Conservation (phyloP, 2,888 invertebrate genomes). For the Hydriomena furcata region DNA sequence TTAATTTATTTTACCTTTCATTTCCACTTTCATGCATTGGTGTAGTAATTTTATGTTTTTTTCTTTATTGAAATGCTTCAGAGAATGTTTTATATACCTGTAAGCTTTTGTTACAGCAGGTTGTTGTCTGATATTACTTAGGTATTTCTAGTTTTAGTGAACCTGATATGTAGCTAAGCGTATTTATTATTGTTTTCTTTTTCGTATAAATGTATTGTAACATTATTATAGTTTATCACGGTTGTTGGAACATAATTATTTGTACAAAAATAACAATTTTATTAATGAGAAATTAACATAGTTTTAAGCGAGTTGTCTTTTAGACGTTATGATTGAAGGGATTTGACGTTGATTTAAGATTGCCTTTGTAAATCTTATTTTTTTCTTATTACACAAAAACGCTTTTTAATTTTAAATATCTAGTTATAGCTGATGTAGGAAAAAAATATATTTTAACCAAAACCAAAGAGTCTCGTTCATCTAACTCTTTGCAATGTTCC, state of each 20-base stretch:
- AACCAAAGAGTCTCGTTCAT: constrained; percentile 77
- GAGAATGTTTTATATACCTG: constrained; percentile 48
- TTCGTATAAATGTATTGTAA: constrained; percentile 68
- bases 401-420: constrained; percentile 48
- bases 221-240: constrained; percentile 77
- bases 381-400: constrained; percentile 38
- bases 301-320: constrained; percentile 57
- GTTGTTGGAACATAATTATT: constrained; percentile 79
- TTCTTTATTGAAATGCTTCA: constrained; percentile 48
- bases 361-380: constrained; percentile 47
- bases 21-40: constrained; percentile 61
- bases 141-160: constrained; percentile 33
- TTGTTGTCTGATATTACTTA: constrained; percentile 59
- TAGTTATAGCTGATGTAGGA: constrained; percentile 46
- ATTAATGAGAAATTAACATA: constrained; percentile 71
- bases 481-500: constrained; percentile 75
- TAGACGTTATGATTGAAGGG: constrained; percentile 13
- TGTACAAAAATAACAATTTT: constrained; percentile 82
- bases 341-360: constrained; percentile 40
- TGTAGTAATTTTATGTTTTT: constrained; percentile 59
- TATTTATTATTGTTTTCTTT: constrained; percentile 69
- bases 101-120: constrained; percentile 50
- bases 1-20: constrained; percentile 31
- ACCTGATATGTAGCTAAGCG: constrained; percentile 51
- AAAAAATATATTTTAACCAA: constrained; percentile 56